Percentiles rank a stretch among this genome's conserved stretches.
phyloP scores from a whole-genome alignment of 2,797 vertebrate genomes.

The Rhynchonycteris naso region DNA sequence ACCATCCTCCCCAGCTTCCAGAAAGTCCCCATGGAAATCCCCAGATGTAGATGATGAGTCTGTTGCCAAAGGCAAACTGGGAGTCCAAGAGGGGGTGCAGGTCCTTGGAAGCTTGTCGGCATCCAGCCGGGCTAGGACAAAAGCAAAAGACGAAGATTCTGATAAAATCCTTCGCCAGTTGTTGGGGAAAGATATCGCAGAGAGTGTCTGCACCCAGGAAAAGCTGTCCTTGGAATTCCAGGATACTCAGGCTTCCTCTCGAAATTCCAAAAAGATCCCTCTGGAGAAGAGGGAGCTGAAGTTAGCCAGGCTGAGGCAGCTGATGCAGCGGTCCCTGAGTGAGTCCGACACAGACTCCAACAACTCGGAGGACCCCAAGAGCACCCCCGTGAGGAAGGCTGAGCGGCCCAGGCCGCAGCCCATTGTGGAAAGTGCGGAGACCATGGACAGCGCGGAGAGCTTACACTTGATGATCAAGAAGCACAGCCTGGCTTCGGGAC shows the following conservation, averaged over 20 bases:
- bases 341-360: constrained; percentile 94
- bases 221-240: constrained; percentile 91
- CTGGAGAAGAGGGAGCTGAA: constrained; percentile 94
- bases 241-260: constrained; percentile 84
- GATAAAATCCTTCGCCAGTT: constrained; percentile 93
- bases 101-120: constrained; percentile 84
- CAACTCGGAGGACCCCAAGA: constrained; percentile 92
- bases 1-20: constrained; percentile 90
- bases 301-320: constrained; percentile 93
- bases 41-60: constrained; percentile 84
- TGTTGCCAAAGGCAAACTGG: constrained; percentile 85
- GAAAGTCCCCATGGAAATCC: constrained; percentile 89
- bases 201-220: constrained; percentile 90
- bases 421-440: constrained; percentile 91
- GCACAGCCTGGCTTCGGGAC: constrained; percentile 88
- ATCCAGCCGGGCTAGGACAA: constrained; percentile 87
- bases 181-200: constrained; percentile 92
- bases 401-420: constrained; percentile 93
- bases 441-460: constrained; percentile 87
- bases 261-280: constrained; percentile 85
- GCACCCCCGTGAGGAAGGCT: constrained; percentile 82
- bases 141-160: constrained; percentile 91
- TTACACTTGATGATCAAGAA: constrained; percentile 92
- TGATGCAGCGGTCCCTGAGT: constrained; percentile 95
- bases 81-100: constrained; percentile 85